Base-by-base conservation (phyloP, 1,140 invertebrate species). In the Zaprionus tsacasi region DNA sequence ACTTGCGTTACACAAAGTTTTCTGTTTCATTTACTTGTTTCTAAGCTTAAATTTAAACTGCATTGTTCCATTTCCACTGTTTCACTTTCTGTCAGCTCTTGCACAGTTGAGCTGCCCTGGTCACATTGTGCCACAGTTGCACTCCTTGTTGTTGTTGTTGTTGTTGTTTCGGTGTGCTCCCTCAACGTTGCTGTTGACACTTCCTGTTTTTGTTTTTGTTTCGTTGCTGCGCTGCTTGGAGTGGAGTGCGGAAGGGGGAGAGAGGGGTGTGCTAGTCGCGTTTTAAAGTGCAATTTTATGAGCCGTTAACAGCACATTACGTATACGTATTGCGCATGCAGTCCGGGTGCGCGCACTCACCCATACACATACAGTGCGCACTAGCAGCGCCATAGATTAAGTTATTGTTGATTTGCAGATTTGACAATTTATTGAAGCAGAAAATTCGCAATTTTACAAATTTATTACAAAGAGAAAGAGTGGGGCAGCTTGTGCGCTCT, bases 221-320 rank as follows among this genome's bases (percentile, higher is more conserved):
- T 76, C 57, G 71, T 27, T 27, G 35, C 63, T 57, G 43, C 43
- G 35, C 13, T 72, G 40, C n/a, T n/a, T 7, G 4, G n/a, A 7
- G 40, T n/a, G 7, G n/a, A 3, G 40, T n/a, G 7, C 5, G n/a
- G 6, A 35, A 10, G 6, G 33, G 33, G 33, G 33, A 8, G 33
- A 8, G 2, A 35, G 33, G 33, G 33, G 40, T 65, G 58, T 30
- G 27, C 27, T 3, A 75, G 71, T 82, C 69, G 80, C 61, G 81
- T 80, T 82, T 82, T 78, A 74, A 82, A 88, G 73, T 80, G 83
- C 73, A 80, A 73, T 88, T 87, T 87, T 88, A 83, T 87, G 83
- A 80, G 70, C 80, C 80, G 77, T 75, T 80, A 83, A 80, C 65
- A 48, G 57, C 69, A 73, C 61, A 81, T 85, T 86, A 78, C 75